These are phyloP conservation scores for Daboia siamensis DNA, from an alignment of 2,113 vertebrate genomes.

Conservation along the genomic window DNA sequence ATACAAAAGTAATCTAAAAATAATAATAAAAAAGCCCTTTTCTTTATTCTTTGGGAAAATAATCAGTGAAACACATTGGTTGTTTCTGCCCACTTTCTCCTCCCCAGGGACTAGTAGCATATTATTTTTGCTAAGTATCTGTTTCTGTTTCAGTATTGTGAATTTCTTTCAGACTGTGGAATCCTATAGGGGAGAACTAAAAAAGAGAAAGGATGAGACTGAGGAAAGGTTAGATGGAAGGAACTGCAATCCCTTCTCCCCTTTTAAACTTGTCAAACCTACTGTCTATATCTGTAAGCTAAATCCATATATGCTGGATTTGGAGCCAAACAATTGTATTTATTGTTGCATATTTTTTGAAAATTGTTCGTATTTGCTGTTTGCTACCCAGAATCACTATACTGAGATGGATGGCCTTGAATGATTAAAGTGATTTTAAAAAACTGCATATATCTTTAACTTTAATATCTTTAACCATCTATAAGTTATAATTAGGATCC, in stretches of 20 bases:
- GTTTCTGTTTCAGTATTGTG: constrained; percentile 30
- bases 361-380: not conserved
- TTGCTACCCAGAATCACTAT: not conserved
- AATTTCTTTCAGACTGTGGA: not conserved
- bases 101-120: constrained; percentile 61
- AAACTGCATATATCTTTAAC: not conserved
- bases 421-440: not conserved
- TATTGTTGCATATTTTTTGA: not conserved
- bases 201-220: not conserved
- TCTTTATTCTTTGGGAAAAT: constrained; percentile 58
- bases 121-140: constrained; percentile 55
- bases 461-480: not conserved
- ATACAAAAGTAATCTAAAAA: constrained; percentile 62
- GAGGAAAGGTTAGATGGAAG: not conserved
- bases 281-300: not conserved
- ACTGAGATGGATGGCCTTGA: accelerated
- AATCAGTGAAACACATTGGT: constrained; percentile 64
- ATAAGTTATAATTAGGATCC: not conserved
- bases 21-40: constrained; percentile 54
- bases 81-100: constrained; percentile 62
- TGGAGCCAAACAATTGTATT: not conserved
- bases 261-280: not conserved
- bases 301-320: not conserved
- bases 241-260: not conserved
- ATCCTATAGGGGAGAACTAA: not conserved